Conservation (phyloP, 2,888 invertebrate species). For the Incurvaria masculella region DNA sequence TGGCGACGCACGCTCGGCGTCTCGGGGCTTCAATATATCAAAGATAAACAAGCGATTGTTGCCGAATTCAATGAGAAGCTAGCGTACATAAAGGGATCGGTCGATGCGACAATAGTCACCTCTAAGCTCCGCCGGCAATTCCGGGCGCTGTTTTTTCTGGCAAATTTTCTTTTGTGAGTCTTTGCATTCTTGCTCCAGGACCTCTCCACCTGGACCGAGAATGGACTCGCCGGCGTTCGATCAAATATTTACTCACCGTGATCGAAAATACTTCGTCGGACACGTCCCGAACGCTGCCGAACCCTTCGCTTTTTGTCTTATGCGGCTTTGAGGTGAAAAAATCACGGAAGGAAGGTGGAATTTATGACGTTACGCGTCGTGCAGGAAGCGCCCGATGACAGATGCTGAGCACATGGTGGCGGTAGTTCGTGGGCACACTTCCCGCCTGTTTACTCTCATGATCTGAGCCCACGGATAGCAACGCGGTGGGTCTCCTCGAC, state of each 20-base stretch:
- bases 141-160: not conserved
- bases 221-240: slow-evolving; percentile 37
- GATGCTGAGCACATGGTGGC: slow-evolving; percentile 45
- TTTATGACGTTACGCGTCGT: slow-evolving; percentile 40
- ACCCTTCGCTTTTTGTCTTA: slow-evolving; percentile 50
- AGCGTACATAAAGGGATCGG: slow-evolving; percentile 28
- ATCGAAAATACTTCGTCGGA: not conserved
- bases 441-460: slow-evolving; percentile 3
- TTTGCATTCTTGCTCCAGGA: not conserved
- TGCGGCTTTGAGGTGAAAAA: slow-evolving; percentile 43
- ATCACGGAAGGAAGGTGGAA: slow-evolving; percentile 50
- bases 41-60: slow-evolving; percentile 35
- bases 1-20: slow-evolving; percentile 22
- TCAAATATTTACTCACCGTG: not conserved
- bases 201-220: no score
- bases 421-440: slow-evolving; percentile 39
- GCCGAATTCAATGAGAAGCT: slow-evolving; percentile 17
- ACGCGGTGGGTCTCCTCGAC: not conserved
- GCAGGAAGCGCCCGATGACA: slow-evolving; percentile 49
- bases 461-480: not conserved
- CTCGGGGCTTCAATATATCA: slow-evolving; percentile 40
- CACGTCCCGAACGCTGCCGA: slow-evolving; percentile 25
- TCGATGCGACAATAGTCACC: not conserved
- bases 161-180: not conserved
- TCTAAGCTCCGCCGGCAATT: not conserved